phyloP scores from a whole-genome alignment of 2,797 vertebrate genomes.

The Lycodopsis pacificus region DNA sequence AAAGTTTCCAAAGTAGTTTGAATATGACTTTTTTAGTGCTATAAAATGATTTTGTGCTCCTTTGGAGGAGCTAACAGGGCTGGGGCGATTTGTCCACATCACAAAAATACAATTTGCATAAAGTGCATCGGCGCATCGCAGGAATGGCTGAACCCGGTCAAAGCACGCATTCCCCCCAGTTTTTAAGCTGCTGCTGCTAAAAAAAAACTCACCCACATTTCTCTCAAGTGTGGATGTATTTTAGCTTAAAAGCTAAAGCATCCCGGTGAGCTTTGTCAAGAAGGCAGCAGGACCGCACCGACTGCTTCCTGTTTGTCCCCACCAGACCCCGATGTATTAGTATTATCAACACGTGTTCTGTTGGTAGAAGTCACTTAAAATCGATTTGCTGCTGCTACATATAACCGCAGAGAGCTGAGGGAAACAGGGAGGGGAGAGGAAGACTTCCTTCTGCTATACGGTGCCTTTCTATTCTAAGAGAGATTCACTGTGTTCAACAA shows the following conservation, averaged over 20 bases:
- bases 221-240: too few relatives aligned
- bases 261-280: neutral
- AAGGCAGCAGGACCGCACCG: too few relatives aligned
- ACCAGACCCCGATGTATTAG: neutral
- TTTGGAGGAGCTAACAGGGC: neutral
- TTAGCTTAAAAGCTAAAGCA: neutral
- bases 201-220: too few relatives aligned
- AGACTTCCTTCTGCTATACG: neutral
- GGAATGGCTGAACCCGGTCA: too few relatives aligned
- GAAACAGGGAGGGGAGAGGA: neutral
- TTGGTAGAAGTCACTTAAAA: neutral
- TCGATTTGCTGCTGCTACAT: conserved; percentile 1
- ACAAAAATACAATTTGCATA: too few relatives aligned
- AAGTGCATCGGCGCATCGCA: too few relatives aligned
- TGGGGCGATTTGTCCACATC: too few relatives aligned
- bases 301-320: too few relatives aligned
- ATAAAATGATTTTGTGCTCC: neutral
- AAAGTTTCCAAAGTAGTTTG: neutral
- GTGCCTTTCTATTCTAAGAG: neutral
- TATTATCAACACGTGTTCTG: neutral
- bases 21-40: neutral
- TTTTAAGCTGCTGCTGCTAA: too few relatives aligned
- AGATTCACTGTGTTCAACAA: neutral
- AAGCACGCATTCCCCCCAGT: too few relatives aligned
- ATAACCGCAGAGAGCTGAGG: conserved; percentile 5